Evolutionary conservation across 1,140 invertebrate genomes (phyloP).

Genomic region (Micrasema minimum): DNA sequence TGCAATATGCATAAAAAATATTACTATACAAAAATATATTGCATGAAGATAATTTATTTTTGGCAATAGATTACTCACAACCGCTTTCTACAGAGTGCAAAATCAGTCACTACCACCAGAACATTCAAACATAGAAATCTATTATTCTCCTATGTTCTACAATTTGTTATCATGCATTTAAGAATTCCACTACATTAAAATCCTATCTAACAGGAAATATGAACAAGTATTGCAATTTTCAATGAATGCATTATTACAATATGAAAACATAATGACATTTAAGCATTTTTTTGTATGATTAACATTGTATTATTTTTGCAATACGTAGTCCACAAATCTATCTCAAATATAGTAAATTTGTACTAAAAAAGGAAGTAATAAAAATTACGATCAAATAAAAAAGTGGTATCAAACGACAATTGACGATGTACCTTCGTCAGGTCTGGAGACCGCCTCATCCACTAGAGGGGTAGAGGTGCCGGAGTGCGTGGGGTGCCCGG

Average conservation of each 20-base stretch:
- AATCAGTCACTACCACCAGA: constrained; percentile 41
- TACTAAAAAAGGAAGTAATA: constrained; percentile 5
- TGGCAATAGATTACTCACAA: constrained; percentile 30
- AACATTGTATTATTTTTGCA: too few relatives aligned
- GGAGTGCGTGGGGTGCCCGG: constrained; percentile 68
- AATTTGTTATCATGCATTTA: constrained; percentile 21
- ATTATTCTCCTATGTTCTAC: constrained; percentile 5
- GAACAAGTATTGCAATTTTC: constrained; percentile 17
- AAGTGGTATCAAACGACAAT: constrained; percentile 35
- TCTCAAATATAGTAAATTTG: neutral
- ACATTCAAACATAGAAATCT: constrained; percentile 13
- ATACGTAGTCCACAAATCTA: too few relatives aligned
- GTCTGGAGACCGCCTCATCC: constrained; percentile 64
- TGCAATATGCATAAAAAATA: too few relatives aligned
- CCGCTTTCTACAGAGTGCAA: constrained; percentile 29
- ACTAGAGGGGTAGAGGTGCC: constrained; percentile 72
- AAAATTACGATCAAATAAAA: constrained; percentile 33
- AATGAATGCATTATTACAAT: neutral
- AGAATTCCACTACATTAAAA: constrained; percentile 21
- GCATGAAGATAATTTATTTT: constrained; percentile 10
- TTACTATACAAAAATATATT: too few relatives aligned
- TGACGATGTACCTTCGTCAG: constrained; percentile 58
- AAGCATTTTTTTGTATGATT: neutral
- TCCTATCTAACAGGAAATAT: too few relatives aligned
- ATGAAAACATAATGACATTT: neutral